phyloP scores from a whole-genome alignment of 2,888 invertebrate genomes.

The Gastrophysa polygoni region DNA sequence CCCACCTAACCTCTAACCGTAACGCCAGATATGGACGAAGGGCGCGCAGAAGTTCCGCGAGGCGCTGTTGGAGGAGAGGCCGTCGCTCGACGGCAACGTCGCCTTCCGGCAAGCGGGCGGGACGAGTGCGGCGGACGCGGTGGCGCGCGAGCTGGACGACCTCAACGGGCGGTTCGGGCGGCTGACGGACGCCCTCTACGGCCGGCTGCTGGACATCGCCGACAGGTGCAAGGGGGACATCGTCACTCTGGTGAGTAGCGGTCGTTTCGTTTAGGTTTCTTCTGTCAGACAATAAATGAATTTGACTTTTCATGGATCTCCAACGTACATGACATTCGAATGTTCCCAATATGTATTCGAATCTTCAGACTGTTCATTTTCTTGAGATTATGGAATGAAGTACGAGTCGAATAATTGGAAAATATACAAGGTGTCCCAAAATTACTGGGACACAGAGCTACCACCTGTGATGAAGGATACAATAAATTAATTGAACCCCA shows the following conservation, averaged over 20 bases:
- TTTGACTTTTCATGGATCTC: no score
- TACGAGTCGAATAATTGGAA: no score
- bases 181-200: slow-evolving; percentile 71
- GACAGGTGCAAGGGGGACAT: slow-evolving; percentile 74
- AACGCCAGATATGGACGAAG: slow-evolving; percentile 81
- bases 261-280: neutral
- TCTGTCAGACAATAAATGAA: no score
- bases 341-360: no score
- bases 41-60: slow-evolving; percentile 85
- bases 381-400: no score
- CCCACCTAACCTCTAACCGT: slow-evolving; percentile 61
- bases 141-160: slow-evolving; percentile 78
- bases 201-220: slow-evolving; percentile 71
- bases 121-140: slow-evolving; percentile 66
- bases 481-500: no score
- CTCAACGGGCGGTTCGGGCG: slow-evolving; percentile 81
- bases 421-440: no score
- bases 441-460: no score
- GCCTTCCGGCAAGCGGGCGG: slow-evolving; percentile 54
- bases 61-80: slow-evolving; percentile 81
- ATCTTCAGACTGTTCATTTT: no score
- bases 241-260: slow-evolving; percentile 73
- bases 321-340: no score
- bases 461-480: no score
- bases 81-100: slow-evolving; percentile 70